These are phyloP conservation scores for Equus przewalskii DNA, from an alignment of 2,113 vertebrate species.

Conservation along the genomic window DNA sequence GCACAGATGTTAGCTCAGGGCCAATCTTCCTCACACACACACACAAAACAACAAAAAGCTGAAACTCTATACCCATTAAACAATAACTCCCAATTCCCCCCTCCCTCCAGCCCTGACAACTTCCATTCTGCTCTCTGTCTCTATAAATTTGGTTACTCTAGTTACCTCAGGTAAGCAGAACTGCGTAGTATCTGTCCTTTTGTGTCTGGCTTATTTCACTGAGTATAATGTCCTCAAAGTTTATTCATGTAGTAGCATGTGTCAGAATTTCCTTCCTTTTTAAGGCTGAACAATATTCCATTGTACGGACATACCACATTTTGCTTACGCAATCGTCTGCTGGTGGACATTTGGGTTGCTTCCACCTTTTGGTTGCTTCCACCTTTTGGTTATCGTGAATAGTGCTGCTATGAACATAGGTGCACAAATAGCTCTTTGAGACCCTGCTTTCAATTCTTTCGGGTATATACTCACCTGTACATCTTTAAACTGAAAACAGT, in stretches of 20 bases:
- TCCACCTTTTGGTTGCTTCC: background rate
- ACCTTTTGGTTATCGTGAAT: background rate
- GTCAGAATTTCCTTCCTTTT: background rate
- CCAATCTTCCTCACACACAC: too few species aligned
- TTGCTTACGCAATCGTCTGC: background rate
- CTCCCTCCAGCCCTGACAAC: background rate
- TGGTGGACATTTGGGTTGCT: background rate
- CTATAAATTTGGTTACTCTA: background rate
- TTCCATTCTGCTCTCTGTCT: background rate
- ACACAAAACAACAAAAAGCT: too few species aligned
- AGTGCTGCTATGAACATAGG: background rate
- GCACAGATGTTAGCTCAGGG: too few species aligned
- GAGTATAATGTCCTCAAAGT: background rate
- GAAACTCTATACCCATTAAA: background rate
- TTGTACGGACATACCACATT: background rate
- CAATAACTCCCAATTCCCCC: background rate
- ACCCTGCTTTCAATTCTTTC: background rate
- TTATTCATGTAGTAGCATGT: background rate
- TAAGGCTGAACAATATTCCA: background rate
- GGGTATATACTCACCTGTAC: background rate
- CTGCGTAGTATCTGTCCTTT: background rate
- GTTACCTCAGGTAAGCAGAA: background rate
- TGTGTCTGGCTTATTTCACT: background rate
- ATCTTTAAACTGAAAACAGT: background rate
- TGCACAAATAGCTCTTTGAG: background rate